phyloP scores from a whole-genome alignment of 2,888 invertebrate genomes.

The Callimorpha dominula region DNA sequence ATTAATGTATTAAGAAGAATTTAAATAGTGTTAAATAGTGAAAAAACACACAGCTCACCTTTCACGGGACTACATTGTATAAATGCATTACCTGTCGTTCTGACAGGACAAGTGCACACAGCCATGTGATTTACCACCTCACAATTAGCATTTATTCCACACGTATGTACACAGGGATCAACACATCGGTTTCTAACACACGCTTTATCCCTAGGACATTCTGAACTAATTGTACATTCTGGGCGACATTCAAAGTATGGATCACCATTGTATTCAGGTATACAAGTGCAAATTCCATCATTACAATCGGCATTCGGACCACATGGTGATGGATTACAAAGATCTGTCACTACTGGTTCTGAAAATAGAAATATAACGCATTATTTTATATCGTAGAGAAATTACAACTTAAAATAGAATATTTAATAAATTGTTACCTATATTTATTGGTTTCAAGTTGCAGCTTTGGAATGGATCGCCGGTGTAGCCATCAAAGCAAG shows the following conservation, averaged over 20 bases:
- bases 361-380: slow-evolving; percentile 33
- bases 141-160: slow-evolving; percentile 91
- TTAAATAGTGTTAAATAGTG: not conserved
- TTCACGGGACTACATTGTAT: slow-evolving; percentile 87
- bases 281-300: slow-evolving; percentile 87
- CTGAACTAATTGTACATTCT: slow-evolving; percentile 91
- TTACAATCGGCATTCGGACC: slow-evolving; percentile 88
- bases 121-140: slow-evolving; percentile 92
- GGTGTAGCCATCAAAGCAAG: slow-evolving; percentile 89
- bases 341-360: slow-evolving; percentile 77
- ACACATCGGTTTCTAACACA: slow-evolving; percentile 90
- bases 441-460: slow-evolving; percentile 81
- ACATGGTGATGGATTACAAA: slow-evolving; percentile 89
- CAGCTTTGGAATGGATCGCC: slow-evolving; percentile 93
- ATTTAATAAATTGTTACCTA: slow-evolving; percentile 67
- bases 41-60: slow-evolving; percentile 67
- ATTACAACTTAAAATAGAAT: not conserved
- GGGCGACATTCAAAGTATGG: slow-evolving; percentile 91
- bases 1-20: not conserved
- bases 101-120: slow-evolving; percentile 91
- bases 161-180: slow-evolving; percentile 92
- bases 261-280: slow-evolving; percentile 88
- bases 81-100: slow-evolving; percentile 91
- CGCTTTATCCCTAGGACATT: slow-evolving; percentile 90
- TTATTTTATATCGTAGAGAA: not conserved